Evolutionary conservation across 1,140 invertebrate genomes (phyloP).

Genomic region (Venturia canescens): DNA sequence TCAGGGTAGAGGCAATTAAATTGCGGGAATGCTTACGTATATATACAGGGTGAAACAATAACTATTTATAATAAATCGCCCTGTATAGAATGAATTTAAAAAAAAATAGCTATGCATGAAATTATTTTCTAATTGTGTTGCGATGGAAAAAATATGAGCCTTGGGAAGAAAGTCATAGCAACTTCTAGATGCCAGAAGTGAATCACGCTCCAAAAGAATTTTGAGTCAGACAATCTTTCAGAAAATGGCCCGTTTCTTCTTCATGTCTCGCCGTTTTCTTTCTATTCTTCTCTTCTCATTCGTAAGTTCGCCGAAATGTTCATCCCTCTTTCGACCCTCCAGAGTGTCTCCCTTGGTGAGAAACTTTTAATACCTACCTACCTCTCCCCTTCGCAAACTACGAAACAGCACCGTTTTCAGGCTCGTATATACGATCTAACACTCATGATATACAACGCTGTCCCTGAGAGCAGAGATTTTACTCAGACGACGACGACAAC

Average conservation of each 20-base stretch:
- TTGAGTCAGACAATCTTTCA: conserved; percentile 16
- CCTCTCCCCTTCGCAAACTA: neutral
- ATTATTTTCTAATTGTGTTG: conserved; percentile 28
- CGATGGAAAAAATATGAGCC: conserved; percentile 20
- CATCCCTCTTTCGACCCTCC: conserved; percentile 25
- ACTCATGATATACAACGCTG: conserved; percentile 13
- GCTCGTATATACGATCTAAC: conserved; percentile 4
- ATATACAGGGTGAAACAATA: no score
- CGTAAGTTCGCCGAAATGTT: conserved; percentile 14
- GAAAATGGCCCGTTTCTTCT: neutral
- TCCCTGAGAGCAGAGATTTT: conserved; percentile 31
- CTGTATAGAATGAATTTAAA: conserved; percentile 38
- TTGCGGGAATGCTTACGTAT: no score
- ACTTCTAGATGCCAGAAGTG: conserved; percentile 8
- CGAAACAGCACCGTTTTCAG: neutral
- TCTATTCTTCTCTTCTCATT: neutral
- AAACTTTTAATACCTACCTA: conserved; percentile 43
- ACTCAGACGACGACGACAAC: conserved; percentile 45
- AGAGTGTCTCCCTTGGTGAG: conserved; percentile 43
- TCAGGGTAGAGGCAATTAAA: no score
- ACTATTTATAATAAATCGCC: no score
- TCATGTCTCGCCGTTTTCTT: neutral
- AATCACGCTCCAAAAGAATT: conserved; percentile 37
- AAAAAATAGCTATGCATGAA: neutral
- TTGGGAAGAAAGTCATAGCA: neutral